Percentiles rank a stretch among this genome's conserved stretches.
Conservation (phyloP, 2,797 vertebrate genomes). For the Enteromius unitaeniatus region DNA sequence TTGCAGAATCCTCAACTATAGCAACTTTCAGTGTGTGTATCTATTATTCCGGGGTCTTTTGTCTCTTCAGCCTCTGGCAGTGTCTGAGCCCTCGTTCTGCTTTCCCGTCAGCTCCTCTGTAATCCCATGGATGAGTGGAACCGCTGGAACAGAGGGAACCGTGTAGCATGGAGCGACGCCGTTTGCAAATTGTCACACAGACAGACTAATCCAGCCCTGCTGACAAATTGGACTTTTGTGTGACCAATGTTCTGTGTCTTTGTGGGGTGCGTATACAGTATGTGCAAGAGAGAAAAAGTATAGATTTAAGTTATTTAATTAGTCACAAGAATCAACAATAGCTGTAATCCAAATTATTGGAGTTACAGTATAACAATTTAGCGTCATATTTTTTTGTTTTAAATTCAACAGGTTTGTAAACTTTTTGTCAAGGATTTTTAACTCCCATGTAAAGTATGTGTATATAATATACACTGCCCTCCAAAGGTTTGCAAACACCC, state of each 20-base stretch:
- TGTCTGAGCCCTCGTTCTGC: constrained; percentile 37
- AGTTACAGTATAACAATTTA: background rate
- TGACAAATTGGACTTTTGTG: constrained; percentile 60
- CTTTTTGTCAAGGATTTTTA: no score
- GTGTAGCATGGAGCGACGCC: constrained; percentile 45
- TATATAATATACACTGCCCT: no score
- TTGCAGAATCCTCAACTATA: background rate
- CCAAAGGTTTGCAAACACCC: no score
- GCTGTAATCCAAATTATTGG: background rate
- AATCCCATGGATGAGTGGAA: constrained; percentile 56
- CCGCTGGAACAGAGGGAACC: constrained; percentile 58
- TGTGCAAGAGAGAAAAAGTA: background rate
- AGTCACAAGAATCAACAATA: background rate
- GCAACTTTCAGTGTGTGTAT: background rate
- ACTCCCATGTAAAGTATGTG: no score
- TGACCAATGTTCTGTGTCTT: constrained; percentile 42
- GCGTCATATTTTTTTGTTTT: no score
- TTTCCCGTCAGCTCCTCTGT: constrained; percentile 38
- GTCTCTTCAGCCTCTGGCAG: constrained; percentile 38
- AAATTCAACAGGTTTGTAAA: no score
- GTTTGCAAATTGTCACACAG: constrained; percentile 50
- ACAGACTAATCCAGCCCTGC: constrained; percentile 63
- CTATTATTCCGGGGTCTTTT: constrained; percentile 15
- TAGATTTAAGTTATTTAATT: constrained; percentile 9
- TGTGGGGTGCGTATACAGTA: background rate